Base-by-base conservation (phyloP, 2,797 vertebrate species). In the Bovichtus diacanthus region DNA sequence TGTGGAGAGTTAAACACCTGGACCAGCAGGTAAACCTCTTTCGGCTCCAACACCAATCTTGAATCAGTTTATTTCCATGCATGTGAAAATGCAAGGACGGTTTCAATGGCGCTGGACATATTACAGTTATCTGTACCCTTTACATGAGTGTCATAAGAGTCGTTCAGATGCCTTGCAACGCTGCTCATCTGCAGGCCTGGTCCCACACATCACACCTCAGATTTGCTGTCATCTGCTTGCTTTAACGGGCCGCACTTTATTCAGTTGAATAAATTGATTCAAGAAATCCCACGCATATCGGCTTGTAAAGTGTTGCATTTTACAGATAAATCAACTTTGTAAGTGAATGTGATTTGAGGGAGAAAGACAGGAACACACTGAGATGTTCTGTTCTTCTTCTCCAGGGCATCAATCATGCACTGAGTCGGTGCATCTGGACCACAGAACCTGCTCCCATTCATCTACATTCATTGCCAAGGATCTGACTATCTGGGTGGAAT, bases 321-420 rank as follows among this genome's bases (percentile, higher is more conserved):
- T n/a, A 44, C 11, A 1, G 4, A 58, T 77, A 71, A 75, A 90
- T 88, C 67, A 80, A 25, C 18, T 56, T 81, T 80, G 78, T 66
- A 71, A 75, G 54, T 59, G 59, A 74, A 44, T 54, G n/a, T 54
- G 70, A 76, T 27, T 55, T 50, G 36, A 74, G 72, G 63, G 54
- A 55, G 61, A 74, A 34, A 25, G 61, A 69, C 49, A 70, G 59
- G n/a, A 55, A 31, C 46, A 69, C 54, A 65, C 47, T 21, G 25
- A 64, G 50, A 68, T 54, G 31, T 72, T 80, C 44, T 76, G 46
- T 58, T 80, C 55, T 76, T 67, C 55, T 74, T 76, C 68, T 75
- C 31, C 38, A 18, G 43, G 16, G 34, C 70, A 86, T 87, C 83
- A 63, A 79, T 85, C 87, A 87, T 31, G 75, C 74, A 43, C 58